Base-by-base conservation (phyloP, 37 sponge, comb jelly and placozoan genomes). In the Cladorhizidae sp. region DNA sequence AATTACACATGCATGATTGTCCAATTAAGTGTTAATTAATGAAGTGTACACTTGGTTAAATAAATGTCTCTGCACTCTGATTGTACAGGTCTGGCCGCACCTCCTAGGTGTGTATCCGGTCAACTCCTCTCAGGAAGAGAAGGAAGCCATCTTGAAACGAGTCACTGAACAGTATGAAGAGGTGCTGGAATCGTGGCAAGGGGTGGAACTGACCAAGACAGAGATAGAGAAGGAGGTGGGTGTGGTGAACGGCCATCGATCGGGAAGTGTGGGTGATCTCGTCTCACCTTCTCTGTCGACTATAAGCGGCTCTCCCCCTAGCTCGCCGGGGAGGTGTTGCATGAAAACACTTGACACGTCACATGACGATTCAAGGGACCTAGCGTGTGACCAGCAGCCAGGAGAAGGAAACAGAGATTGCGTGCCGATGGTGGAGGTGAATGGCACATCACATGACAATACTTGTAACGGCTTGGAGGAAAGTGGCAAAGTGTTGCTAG, bases 71-170 rank as follows among this genome's bases (percentile, higher is more conserved):
- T n/a, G n/a, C n/a, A 12, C 9, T 45, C 49, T 45, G 49, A 45
- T 9, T 45, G 49, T 45, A n/a, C 49, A 95, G 95, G 88, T 92
- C 43, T 95, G 96, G 96, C 96, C 96, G 5, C 83, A 79, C 59
- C 64, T 95, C 5, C 75, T 95, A 38, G 85, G 87, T 1, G 43
- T 88, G 69, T 92, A 81, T 38, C 83, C 76, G 0, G n/a, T 64
- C 35, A 73, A 42, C 0, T 75, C 59, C 28, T 54, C 65, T 0
- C 14, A 65, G n/a, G 70, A 70, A 0, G 72, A 83, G 36, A 62
- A 35, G 40, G 51, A 54, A 28, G 45, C 40, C 14, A 57, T 89
- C 23, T 21, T 58, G 11, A 31, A 28, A 1, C 40, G 70, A 22
- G 21, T 0, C 26, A 61, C 65, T 0, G 56, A 73, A 8, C 26